Base-by-base conservation (phyloP, 2,113 vertebrate genomes). In the Cygnus buccinator region DNA sequence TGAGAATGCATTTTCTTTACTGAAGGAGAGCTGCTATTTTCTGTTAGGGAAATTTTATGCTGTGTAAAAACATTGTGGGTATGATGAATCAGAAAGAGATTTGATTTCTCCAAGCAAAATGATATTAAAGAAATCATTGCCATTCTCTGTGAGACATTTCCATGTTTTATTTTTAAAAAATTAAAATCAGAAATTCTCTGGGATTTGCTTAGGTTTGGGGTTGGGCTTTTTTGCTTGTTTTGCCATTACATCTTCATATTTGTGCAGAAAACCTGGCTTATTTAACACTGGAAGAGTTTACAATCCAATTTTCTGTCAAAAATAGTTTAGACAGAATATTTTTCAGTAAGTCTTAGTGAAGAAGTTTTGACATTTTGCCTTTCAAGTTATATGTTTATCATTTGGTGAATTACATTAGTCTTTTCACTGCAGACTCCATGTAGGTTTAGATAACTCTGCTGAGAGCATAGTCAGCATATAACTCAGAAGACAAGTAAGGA, bases 71-170 rank as follows among this genome's bases (percentile, higher is more conserved):
- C 26, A 57, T 21, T 58, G 33, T 71, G 25, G 8, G 15, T 83
- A 92, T 63, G 79, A 77, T 80, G 78, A 95, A 87, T 93, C 79
- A 80, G 72, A 87, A 33, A 37, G 6, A 67, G 63, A 90, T 84
- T 88, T 86, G 55, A 66, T 74, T 95, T 94, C 88, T 71, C n/a
- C 43, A 18, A 57, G 39, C 55, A 90, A 96, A 94, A 96, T 84
- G 13, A 59, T 50, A 75, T 83, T 88, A 92, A 88, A 55, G 44
- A 85, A 84, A 78, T 90, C 37, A 77, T 77, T 80, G 31, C 4
- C 13, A 63, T 83, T 93, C 43, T 91, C 52, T 91, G 71, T 46
- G 31, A 85, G 28, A 74, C 17, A 86, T 50, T 90, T 82, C 67
- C 82, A 58, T 21, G 1, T 35, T 85, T 75, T 67, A 31, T 55